Evolutionary conservation across 2,888 invertebrate genomes (phyloP), one percentile per base, ranked within the genome.

Genomic region (Agrotis puta): DNA sequence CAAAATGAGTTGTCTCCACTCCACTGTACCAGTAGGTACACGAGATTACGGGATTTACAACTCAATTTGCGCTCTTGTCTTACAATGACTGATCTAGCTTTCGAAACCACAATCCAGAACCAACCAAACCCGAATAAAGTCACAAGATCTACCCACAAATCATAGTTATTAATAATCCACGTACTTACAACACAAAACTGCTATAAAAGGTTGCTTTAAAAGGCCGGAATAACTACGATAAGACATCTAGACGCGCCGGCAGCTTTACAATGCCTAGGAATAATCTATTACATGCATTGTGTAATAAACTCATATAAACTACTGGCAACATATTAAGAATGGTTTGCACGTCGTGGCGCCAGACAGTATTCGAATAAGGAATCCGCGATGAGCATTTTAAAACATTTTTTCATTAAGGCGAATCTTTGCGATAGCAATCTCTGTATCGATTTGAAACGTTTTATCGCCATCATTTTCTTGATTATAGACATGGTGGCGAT

Each of bases 291-390:
- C 63, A 72, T 54, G 64, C 53, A 68, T 57, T 61, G 39, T 63
- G 66, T 72, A 76, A 84, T 85, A 85, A 84, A 81, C 43, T 78
- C 64, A 64, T 57, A 0, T 70, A 74, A 78, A 67, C 48, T 81
- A 85, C 53, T 74, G 65, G 7, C 9, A 61, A 53, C 66, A 58
- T 76, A 86, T 82, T 74, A 14, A 43, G 50, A 61, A 91, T 89
- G 85, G 59, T 2, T 13, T 20, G 45, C 89, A 84, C 88, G 89
- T 83, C 20, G 61, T 18, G 88, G 88, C 89, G 90, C 90, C 87
- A 91, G 91, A 91, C 91, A 81, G 72, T 81, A 81, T 84, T 84
- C 70, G 74, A 85, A 88, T 88, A 85, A 86, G 83, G 73, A 54
- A 64, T 76, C 65, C 87, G 88, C 86, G 85, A 4, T 64, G 14